Percentiles rank a stretch among this genome's conserved stretches.
Conservation (phyloP, 35 echinoderm and acorn worm species). For the Patiria miniata region DNA sequence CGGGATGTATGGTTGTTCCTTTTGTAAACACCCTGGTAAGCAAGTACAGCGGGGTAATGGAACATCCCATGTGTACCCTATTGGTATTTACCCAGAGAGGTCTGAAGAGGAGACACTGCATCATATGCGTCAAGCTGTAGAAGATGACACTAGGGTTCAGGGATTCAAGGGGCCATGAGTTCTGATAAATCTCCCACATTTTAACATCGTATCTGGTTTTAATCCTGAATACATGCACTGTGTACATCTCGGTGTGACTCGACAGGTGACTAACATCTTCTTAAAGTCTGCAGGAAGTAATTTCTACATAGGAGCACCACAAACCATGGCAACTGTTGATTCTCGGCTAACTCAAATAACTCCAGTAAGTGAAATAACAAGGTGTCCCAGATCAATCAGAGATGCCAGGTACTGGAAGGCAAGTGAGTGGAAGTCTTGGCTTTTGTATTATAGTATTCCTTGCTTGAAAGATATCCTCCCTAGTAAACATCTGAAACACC, state of each 20-base stretch:
- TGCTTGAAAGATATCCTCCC: constrained; percentile 27
- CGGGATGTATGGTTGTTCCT: neutral
- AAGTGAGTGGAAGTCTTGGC: constrained; percentile 47
- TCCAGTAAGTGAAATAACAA: neutral
- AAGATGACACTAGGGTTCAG: neutral
- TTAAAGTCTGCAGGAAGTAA: constrained; percentile 41
- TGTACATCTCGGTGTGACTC: constrained; percentile 45
- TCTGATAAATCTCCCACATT: constrained; percentile 9
- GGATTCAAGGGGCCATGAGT: neutral
- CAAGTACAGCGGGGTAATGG: neutral
- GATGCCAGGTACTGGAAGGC: constrained; percentile 42
- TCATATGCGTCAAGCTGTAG: constrained; percentile 4
- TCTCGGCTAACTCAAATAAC: neutral
- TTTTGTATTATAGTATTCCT: constrained; percentile 32
- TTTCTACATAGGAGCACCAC: neutral
- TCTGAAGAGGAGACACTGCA: neutral
- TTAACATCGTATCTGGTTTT: constrained; percentile 13
- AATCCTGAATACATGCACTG: constrained; percentile 63
- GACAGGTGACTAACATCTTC: constrained; percentile 39
- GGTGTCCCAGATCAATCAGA: constrained; percentile 34
- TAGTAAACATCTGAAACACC: constrained; percentile 37
- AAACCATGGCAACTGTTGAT: constrained; percentile 2
- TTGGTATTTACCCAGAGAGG: neutral
- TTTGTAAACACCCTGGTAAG: neutral
- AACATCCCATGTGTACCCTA: constrained; percentile 10